Evolutionary conservation across 2,797 vertebrate species (phyloP).

Genomic region (Huso huso): DNA sequence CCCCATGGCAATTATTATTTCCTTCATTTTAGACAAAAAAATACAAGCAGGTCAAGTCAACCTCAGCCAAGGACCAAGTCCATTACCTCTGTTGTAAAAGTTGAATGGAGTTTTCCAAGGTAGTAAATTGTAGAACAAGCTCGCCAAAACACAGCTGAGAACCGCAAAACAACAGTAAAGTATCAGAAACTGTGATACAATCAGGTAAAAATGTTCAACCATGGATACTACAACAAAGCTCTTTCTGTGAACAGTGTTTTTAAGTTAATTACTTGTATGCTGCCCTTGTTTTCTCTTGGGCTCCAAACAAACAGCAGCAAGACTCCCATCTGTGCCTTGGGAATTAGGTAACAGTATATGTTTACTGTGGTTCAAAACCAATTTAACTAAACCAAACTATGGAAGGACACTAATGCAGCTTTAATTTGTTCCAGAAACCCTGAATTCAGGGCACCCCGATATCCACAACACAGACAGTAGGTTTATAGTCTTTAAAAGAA

Average conservation of each 20-base stretch:
- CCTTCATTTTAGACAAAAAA: background rate
- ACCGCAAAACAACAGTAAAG: no score
- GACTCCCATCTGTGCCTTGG: slow-evolving; percentile 27
- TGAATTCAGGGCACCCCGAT: background rate
- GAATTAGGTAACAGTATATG: slow-evolving; percentile 34
- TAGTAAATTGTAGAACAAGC: background rate
- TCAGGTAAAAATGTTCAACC: background rate
- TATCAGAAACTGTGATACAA: background rate
- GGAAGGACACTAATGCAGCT: slow-evolving; percentile 5
- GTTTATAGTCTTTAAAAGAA: background rate
- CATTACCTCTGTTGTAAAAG: background rate
- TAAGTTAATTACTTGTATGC: background rate
- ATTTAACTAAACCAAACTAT: slow-evolving; percentile 20
- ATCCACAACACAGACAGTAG: no score
- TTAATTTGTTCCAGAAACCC: slow-evolving; percentile 7
- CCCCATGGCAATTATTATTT: slow-evolving; percentile 2
- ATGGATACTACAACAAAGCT: background rate
- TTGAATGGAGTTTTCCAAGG: background rate
- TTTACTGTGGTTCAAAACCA: slow-evolving; percentile 28
- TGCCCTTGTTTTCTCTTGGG: background rate
- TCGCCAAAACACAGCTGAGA: background rate
- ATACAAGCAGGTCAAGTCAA: background rate
- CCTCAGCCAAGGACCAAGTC: background rate
- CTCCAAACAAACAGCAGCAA: background rate
- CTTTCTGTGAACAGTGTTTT: slow-evolving; percentile 6